Conservation (phyloP, 2,888 invertebrate species). For the Pheosia tremula region DNA sequence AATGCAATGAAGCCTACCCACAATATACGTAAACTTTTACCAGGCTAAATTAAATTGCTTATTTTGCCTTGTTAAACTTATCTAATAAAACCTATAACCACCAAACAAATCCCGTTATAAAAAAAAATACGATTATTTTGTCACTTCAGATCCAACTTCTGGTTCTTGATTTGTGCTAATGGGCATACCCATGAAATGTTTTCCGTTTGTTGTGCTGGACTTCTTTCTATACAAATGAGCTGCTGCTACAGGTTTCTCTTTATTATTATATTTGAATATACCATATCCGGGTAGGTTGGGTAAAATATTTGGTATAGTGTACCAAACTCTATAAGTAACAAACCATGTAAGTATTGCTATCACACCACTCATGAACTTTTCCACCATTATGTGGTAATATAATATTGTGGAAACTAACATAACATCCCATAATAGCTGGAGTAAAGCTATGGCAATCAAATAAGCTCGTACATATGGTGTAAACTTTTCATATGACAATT, state of each 20-base stretch:
- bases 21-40: too few relatives aligned
- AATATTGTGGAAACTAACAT: constrained; percentile 97
- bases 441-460: constrained; percentile 90
- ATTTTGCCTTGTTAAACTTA: neutral
- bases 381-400: constrained; percentile 98
- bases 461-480: constrained; percentile 92
- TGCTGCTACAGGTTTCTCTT: constrained; percentile 64
- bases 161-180: constrained; percentile 79
- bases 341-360: constrained; percentile 96
- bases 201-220: constrained; percentile 77
- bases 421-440: constrained; percentile 96
- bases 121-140: constrained; percentile 49
- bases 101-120: constrained; percentile 9
- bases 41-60: too few relatives aligned
- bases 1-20: too few relatives aligned
- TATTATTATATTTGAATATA: constrained; percentile 90
- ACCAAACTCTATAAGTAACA: constrained; percentile 93
- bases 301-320: constrained; percentile 84
- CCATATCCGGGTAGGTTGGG: constrained; percentile 92
- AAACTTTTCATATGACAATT: constrained; percentile 89
- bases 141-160: constrained; percentile 62
- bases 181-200: constrained; percentile 93
- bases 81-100: neutral
- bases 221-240: constrained; percentile 70
- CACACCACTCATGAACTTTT: constrained; percentile 96